Base-by-base conservation (phyloP, 2,113 vertebrate species). In the Pseudorhombus dupliciocellatus region DNA sequence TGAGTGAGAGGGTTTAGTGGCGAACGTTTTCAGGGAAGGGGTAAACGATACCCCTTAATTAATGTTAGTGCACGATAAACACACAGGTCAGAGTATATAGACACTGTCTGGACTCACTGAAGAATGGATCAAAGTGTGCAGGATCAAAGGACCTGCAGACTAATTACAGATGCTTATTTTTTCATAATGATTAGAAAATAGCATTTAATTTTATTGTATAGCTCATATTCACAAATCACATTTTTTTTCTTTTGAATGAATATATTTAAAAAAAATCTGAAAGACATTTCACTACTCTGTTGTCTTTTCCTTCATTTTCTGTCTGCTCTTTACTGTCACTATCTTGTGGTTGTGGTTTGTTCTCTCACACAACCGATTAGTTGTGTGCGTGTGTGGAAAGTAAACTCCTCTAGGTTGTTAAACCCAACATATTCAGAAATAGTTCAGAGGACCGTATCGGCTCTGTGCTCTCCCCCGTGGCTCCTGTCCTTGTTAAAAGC, bases 391-490 rank as follows among this genome's bases (percentile, higher is more conserved):
- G 7, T 67, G 6, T 16, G 6, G 0, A 34, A 22, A 16, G 53
- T 59, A 16, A 77, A 66, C 8, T 64, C 11, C 20, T 2, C 25
- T 1, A 10, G 3, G 10, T 28, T 14, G 5, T 34, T 44, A 54
- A 24, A 73, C 34, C 15, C 22, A 42, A 2, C 8, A 44, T 30
- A 66, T 64, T 69, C 37, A 44, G 34, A 74, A 70, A 50, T 3
- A 5, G 20, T 5, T 48, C 15, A 7, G 18, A 67, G 9, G 26
- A 65, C 52, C 11, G 22, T 18, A 48, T 40, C 34, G 37, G 64
- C 14, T 7, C 9, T 73, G 21, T 54, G 18, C 37, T 18, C 10
- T 50, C 30, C n/a, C 9, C 18, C n/a, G 53, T 18, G 15, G 40
- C 24, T 56, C 14, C 20, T 31, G 21, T 11, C 3, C 2, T 25